Conservation (phyloP, 2,888 invertebrate species). For the Laothoe populi region DNA sequence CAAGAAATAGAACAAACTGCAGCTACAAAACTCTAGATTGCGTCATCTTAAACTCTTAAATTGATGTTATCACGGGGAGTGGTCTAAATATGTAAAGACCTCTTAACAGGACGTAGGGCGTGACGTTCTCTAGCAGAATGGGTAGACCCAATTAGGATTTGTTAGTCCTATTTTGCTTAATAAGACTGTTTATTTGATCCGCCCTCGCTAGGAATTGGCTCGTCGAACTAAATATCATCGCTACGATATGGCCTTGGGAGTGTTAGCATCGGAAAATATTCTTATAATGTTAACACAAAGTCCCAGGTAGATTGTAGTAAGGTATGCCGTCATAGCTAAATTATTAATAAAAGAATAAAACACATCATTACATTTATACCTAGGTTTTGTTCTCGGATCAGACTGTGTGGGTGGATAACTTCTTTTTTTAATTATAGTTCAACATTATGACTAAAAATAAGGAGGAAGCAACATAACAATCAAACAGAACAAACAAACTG, state of each 20-base stretch:
- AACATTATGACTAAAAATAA: background rate
- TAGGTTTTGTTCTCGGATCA: background rate
- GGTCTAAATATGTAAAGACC: slow-evolving; percentile 12
- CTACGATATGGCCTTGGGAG: background rate
- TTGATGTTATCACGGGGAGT: background rate
- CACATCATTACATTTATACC: background rate
- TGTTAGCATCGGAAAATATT: background rate
- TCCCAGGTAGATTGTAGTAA: background rate
- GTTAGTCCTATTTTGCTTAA: slow-evolving; percentile 17
- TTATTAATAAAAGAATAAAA: background rate
- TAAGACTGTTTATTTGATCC: background rate
- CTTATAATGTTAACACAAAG: background rate
- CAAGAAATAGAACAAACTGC: background rate
- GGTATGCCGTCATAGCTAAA: background rate
- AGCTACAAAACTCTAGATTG: background rate
- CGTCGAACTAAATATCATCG: no score
- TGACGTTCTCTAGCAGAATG: background rate
- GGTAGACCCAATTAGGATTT: slow-evolving; percentile 4
- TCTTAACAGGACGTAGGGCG: slow-evolving; percentile 21
- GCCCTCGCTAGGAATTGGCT: background rate
- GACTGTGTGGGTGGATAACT: background rate
- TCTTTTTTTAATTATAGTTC: background rate
- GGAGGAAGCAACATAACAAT: background rate
- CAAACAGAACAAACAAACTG: background rate
- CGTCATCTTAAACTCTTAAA: background rate